These are phyloP conservation scores for Camponotus floridanus DNA, from an alignment of 1,140 invertebrate genomes.

Conservation along the genomic window DNA sequence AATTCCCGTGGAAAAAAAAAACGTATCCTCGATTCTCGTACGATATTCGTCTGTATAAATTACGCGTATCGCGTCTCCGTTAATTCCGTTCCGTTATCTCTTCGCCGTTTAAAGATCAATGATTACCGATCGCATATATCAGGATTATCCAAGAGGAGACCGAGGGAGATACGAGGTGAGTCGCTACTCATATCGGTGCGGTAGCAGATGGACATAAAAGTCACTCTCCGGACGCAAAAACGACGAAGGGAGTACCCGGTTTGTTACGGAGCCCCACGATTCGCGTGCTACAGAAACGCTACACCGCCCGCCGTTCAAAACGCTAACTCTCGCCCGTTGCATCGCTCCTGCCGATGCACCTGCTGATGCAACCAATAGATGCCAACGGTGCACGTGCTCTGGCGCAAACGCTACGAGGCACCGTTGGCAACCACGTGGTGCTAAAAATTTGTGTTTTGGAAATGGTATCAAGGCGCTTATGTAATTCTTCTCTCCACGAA, in stretches of 20 bases:
- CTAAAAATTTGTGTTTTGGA: neutral
- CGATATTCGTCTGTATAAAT: neutral
- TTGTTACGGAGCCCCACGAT: conserved; percentile 49
- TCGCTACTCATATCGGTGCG: conserved; percentile 31
- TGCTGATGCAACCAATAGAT: conserved; percentile 55
- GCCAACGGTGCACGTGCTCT: conserved; percentile 20
- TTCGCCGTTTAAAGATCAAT: neutral
- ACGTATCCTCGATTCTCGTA: neutral
- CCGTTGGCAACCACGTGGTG: neutral
- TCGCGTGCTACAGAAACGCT: conserved; percentile 56
- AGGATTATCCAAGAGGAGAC: conserved; percentile 32
- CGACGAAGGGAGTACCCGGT: conserved; percentile 26
- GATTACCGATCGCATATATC: neutral
- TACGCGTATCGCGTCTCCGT: neutral
- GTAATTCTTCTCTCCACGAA: neutral
- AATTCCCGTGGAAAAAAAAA: neutral
- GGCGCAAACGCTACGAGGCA: conserved; percentile 3
- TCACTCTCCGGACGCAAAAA: conserved; percentile 17
- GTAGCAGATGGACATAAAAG: conserved; percentile 60
- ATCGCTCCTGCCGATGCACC: conserved; percentile 49
- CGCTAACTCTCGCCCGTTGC: conserved; percentile 22
- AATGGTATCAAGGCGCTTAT: neutral
- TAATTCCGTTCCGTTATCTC: conserved; percentile 37
- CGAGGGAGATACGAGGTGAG: conserved; percentile 7
- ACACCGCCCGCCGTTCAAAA: neutral